phyloP scores from a whole-genome alignment of 2,797 vertebrate species.

The Pseudocheirus occidentalis region DNA sequence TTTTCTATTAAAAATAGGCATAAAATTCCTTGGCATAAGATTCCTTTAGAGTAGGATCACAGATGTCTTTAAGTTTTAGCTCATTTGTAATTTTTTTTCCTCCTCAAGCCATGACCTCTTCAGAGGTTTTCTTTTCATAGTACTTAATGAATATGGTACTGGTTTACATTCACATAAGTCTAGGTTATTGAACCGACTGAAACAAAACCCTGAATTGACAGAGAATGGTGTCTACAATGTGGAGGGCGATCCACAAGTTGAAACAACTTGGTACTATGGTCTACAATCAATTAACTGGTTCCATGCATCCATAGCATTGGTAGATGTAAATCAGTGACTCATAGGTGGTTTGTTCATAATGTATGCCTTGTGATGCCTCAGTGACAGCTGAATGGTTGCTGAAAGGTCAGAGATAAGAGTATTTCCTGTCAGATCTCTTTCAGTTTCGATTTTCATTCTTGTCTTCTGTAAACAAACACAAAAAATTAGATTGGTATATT shows the following conservation, averaged over 20 bases:
- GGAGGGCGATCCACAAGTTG: neutral
- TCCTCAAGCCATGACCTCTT: neutral
- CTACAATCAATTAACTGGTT: neutral
- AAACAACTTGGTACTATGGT: neutral
- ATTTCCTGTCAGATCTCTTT: neutral
- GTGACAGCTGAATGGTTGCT: neutral
- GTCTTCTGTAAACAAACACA: neutral
- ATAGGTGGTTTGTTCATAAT: neutral
- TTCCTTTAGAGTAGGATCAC: neutral
- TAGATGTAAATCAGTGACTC: neutral
- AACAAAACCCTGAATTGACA: neutral
- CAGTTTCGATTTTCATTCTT: neutral
- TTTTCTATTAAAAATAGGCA: neutral
- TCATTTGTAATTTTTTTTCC: neutral
- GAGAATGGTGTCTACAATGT: neutral
- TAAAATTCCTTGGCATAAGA: neutral
- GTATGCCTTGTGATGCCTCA: neutral
- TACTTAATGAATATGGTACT: neutral
- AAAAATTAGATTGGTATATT: neutral
- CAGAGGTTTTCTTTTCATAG: neutral
- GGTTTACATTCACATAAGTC: neutral
- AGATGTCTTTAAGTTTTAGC: neutral
- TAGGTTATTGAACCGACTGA: neutral
- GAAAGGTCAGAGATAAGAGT: neutral
- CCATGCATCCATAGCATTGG: neutral